Conservation (phyloP, 1,140 invertebrate species). For the Bradynema listronoti region DNA sequence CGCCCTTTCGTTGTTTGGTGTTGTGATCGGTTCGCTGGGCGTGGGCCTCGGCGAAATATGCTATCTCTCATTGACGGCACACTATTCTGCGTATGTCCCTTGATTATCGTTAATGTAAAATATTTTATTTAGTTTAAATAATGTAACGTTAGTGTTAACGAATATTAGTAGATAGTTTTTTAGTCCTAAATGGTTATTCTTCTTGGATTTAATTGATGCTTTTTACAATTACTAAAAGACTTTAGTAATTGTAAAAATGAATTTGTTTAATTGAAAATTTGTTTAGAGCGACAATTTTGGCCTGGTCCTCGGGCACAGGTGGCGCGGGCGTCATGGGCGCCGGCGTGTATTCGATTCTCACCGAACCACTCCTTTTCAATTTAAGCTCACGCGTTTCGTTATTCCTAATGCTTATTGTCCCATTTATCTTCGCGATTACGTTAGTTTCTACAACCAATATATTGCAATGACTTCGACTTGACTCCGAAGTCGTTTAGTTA, state of each 20-base stretch:
- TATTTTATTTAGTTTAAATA: not conserved
- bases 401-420: conserved; percentile 37
- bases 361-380: conserved; percentile 33
- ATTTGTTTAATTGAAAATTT: too few relatives aligned
- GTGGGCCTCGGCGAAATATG: conserved; percentile 31
- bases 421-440: conserved; percentile 36
- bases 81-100: conserved; percentile 13
- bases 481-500: too few relatives aligned
- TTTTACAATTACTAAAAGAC: too few relatives aligned
- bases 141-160: too few relatives aligned
- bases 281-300: conserved; percentile 42
- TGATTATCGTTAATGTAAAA: not conserved
- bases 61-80: conserved; percentile 21
- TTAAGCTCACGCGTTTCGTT: conserved; percentile 25
- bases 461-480: too few relatives aligned
- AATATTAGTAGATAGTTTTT: too few relatives aligned
- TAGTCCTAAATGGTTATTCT: too few relatives aligned
- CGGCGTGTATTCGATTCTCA: conserved; percentile 30
- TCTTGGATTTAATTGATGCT: too few relatives aligned
- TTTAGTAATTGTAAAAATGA: too few relatives aligned
- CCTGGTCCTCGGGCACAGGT: conserved; percentile 43
- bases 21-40: conserved; percentile 29
- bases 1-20: conserved; percentile 24
- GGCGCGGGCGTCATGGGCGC: conserved; percentile 51
- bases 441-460: too few relatives aligned